Base-by-base conservation (phyloP, 2,888 invertebrate species). In the Caenorhabditis japonica region DNA sequence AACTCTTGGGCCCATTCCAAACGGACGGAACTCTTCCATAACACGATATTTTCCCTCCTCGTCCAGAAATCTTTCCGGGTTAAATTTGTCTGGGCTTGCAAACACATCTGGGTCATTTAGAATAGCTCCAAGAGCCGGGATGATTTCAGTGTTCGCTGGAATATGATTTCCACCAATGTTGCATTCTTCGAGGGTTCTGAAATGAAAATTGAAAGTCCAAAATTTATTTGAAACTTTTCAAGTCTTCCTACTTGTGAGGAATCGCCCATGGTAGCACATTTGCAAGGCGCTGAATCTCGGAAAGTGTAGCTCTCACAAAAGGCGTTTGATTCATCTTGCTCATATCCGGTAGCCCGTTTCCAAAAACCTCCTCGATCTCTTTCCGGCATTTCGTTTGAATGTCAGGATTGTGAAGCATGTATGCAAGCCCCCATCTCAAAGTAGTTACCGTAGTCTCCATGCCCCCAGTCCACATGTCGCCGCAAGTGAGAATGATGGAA, bases 381-480 rank as follows among this genome's bases (percentile, higher is more conserved):
- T 61, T 23, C 13, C 61, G 74, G 19, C 77, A 74, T 41, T 43
- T 61, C 7, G 61, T 43, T 55, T 87, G 87, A 3, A 87, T 76
- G 15, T 79, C 75, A 5, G 82, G 85, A 39, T 85, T 68, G 41
- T 79, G 68, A 41, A 85, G 75, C 30, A 87, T 39, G 52, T 83
- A 84, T 38, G 87, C 72, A 44, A 87, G 68, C 12, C 78, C 85
- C 87, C 87, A 87, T 36, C 81, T 75, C 7, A 85, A 53, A 3
- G 84, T 81, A 4, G 87, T 84, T 12, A 85, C 81, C 5, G 81
- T 83, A 8, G 86, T 86, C 56, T 87, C 87, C 83, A 87, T 79
- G 13, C 87, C 87, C 12, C 84, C 87, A n/a, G 86, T 85, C 87
- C 87, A 87, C 61, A 87, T 75, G 51, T 87, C 87, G 8, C 85